phyloP scores from a whole-genome alignment of 1,140 invertebrate genomes.

The Drosophila quadrilineata region DNA sequence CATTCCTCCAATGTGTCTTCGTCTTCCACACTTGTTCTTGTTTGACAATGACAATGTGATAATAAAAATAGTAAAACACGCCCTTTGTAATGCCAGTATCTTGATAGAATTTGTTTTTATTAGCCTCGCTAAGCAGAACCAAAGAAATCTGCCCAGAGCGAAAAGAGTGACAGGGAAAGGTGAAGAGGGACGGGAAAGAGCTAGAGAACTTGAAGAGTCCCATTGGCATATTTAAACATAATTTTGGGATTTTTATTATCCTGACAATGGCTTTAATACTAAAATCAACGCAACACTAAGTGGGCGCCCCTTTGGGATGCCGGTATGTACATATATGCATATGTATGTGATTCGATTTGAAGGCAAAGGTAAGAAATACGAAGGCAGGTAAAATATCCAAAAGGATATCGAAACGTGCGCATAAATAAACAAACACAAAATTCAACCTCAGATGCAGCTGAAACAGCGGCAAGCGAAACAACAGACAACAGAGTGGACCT shows the following conservation, averaged over 20 bases:
- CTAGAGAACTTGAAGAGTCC: neutral
- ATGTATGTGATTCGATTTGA: neutral
- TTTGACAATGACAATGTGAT: constrained; percentile 55
- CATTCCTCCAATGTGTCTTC: neutral
- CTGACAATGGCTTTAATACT: constrained; percentile 63
- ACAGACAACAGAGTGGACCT: neutral
- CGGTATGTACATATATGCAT: neutral
- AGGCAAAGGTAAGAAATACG: constrained; percentile 50
- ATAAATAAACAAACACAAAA: constrained; percentile 54
- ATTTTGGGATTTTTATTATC: constrained; percentile 74
- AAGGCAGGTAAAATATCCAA: constrained; percentile 62
- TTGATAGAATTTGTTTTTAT: neutral
- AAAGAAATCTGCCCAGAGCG: neutral
- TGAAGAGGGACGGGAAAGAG: neutral
- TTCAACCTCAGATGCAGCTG: neutral
- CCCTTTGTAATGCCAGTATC: constrained; percentile 43
- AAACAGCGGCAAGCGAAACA: constrained; percentile 5
- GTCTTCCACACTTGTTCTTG: neutral
- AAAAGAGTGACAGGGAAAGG: neutral
- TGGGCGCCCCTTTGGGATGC: constrained; percentile 36
- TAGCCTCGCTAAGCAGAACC: neutral
- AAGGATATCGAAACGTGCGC: constrained; percentile 55
- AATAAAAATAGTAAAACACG: constrained; percentile 69
- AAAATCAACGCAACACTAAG: constrained; percentile 37
- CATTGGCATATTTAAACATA: constrained; percentile 74